Base-by-base conservation (phyloP, 2,113 vertebrate species). In the Percina caprodes region DNA sequence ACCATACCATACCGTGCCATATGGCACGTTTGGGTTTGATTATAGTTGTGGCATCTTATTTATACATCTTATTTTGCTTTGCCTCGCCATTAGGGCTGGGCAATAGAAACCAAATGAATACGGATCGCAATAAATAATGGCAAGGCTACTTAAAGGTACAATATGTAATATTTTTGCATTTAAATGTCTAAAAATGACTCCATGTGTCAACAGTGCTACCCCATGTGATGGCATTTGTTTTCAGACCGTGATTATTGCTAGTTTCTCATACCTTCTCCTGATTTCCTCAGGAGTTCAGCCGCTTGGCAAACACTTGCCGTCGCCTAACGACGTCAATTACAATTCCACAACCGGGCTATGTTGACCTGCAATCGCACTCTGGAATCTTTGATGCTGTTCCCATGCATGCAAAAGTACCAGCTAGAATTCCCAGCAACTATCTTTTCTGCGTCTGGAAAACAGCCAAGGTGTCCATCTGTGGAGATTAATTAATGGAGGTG, bases 381-480 rank as follows among this genome's bases (percentile, higher is more conserved):
- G 18, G 23, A 59, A 81, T 59, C 69, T 83, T 66, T 75, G 69
- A 80, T 58, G 18, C 54, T 77, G 49, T 52, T 55, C 75, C 33
- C 5, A 58, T 23, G 39, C 48, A 3, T 59, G 74, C 42, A 11
- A 11, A 11, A 68, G 60, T 69, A 76, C 75, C 72, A 58, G 69
- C 70, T 67, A 55, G 72, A 65, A 45, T 46, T 79, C 45, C 48
- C 42, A 13, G 13, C 51, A 52, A 33, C 49, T 72, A 35, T 76
- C 46, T 77, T 49, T 21, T 58, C 61, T 19, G 45, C 18, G 24
- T 67, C 52, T 87, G 85, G 80, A 86, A 52, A 69, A 59, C 52
- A 71, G 80, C 88, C 85, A 81, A 80, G 74, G 39, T 81, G 86
- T 86, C 86, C 83, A 76, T 90, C 87, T 88, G 91, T 66, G n/a